Evolutionary conservation across 2,797 vertebrate species (phyloP), one percentile per base, ranked within the genome.

Genomic region (Cyclura pinguis): DNA sequence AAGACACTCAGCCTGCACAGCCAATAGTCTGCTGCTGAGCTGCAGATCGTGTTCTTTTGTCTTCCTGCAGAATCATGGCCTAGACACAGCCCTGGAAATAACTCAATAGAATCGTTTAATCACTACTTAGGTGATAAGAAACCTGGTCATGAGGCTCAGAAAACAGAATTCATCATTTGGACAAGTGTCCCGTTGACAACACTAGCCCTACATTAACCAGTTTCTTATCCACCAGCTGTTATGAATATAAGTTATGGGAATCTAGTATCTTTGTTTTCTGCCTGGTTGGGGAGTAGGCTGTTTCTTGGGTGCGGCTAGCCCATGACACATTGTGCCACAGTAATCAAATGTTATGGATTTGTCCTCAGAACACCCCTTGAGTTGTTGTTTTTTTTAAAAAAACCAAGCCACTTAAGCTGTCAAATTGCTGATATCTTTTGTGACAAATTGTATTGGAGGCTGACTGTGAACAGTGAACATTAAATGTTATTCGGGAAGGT

Each of bases 121-220:
- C 84, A 55, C n/a, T 55, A 83, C 47, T 84, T 77, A 87, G 85
- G 42, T 12, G 35, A 78, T 47, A 67, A 78, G 77, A 42, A 47
- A n/a, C 13, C 32, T 38, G 12, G 22, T 29, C 20, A 14, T 69
- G 50, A 47, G 47, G 38, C 38, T 64, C 22, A 82, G 85, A 50
- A 87, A 87, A 87, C 62, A 87, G 59, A 87, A 91, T 87, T 59
- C 81, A 87, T 87, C 85, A 87, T 84, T 59, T 62, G 32, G 32
- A 16, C 52, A 74, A 81, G 64, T 50, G 13, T 47, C 18, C 18
- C 20, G 16, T 76, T 77, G 85, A 67, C 80, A 77, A 24, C 73
- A 76, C 57, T 29, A 38, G 57, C 16, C 59, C 47, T 87, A 24
- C 89, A 83, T 90, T 76, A 87, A 72, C 55, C 29, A 2, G 55